phyloP scores from a whole-genome alignment of 2,888 invertebrate genomes.

The Tetragonula carbonaria region DNA sequence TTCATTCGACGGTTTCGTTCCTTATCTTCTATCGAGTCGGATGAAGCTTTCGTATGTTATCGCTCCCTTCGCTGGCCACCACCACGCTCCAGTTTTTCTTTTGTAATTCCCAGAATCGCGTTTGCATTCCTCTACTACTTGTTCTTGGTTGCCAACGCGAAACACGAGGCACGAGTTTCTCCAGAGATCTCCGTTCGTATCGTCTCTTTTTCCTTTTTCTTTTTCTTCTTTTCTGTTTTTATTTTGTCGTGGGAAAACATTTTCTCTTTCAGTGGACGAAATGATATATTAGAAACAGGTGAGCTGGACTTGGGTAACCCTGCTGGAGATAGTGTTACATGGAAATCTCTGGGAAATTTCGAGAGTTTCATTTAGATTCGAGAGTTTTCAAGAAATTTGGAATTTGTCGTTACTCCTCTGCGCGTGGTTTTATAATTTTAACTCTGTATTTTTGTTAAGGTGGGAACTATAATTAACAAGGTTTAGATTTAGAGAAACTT shows the following conservation, averaged over 20 bases:
- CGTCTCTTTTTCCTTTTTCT: neutral
- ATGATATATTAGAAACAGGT: slow-evolving; percentile 30
- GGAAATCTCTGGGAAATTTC: slow-evolving; percentile 1
- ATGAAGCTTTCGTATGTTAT: slow-evolving; percentile 42
- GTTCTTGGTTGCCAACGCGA: slow-evolving; percentile 13
- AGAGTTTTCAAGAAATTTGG: neutral
- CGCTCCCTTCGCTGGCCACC: slow-evolving; percentile 4
- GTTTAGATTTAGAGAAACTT: no score
- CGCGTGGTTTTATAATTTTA: neutral
- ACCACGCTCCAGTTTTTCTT: neutral
- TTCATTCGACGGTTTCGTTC: slow-evolving; percentile 16
- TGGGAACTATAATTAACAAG: no score
- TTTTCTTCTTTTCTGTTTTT: neutral
- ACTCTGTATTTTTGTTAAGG: slow-evolving; percentile 4
- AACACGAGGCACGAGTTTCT: slow-evolving; percentile 22
- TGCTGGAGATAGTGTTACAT: slow-evolving; percentile 41
- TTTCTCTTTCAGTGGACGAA: neutral
- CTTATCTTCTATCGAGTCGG: slow-evolving; percentile 45
- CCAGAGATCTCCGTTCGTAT: neutral
- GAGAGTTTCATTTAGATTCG: no score
- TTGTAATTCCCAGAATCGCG: slow-evolving; percentile 11
- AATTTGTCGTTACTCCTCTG: slow-evolving; percentile 4
- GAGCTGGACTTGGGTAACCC: slow-evolving; percentile 41
- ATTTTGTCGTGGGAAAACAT: slow-evolving; percentile 1
- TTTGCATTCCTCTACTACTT: slow-evolving; percentile 4